Percentiles rank a stretch among this genome's conserved stretches.
Conservation (phyloP, 2,797 vertebrate species). For the Darevskia mixta region DNA sequence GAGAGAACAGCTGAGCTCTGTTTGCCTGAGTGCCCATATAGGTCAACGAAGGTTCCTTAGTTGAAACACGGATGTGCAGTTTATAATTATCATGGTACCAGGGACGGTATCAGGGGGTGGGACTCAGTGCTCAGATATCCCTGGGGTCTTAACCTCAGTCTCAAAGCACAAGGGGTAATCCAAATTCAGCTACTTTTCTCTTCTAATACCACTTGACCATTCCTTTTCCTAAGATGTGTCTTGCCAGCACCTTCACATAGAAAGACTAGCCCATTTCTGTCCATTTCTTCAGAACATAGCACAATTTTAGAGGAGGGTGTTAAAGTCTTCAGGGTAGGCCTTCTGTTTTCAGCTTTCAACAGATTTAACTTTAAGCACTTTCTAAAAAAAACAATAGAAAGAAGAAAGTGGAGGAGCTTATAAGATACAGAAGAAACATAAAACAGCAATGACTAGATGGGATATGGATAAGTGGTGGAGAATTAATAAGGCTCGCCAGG, state of each 20-base stretch:
- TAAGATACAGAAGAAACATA: no score
- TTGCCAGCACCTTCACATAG: background rate
- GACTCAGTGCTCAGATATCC: background rate
- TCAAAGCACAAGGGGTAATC: background rate
- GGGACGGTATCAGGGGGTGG: background rate
- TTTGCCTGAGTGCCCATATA: conserved; percentile 14
- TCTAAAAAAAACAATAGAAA: no score
- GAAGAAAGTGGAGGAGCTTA: no score
- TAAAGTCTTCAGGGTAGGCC: background rate
- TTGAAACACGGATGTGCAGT: background rate
- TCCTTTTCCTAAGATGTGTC: background rate
- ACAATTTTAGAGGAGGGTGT: background rate
- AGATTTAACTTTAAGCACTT: no score
- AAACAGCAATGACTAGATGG: no score
- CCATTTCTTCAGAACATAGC: background rate
- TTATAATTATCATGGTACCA: background rate
- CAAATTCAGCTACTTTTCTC: background rate
- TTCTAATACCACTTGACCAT: background rate
- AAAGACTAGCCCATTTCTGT: no score
- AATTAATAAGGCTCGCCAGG: no score
- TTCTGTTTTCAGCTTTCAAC: background rate
- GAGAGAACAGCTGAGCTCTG: conserved; percentile 20
- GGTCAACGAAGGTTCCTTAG: conserved; percentile 17
- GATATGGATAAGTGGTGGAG: no score
- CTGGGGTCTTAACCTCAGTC: background rate